Percentiles rank a stretch among this genome's conserved stretches.
phyloP scores from a whole-genome alignment of 2,113 vertebrate species.

The Strix aluco region DNA sequence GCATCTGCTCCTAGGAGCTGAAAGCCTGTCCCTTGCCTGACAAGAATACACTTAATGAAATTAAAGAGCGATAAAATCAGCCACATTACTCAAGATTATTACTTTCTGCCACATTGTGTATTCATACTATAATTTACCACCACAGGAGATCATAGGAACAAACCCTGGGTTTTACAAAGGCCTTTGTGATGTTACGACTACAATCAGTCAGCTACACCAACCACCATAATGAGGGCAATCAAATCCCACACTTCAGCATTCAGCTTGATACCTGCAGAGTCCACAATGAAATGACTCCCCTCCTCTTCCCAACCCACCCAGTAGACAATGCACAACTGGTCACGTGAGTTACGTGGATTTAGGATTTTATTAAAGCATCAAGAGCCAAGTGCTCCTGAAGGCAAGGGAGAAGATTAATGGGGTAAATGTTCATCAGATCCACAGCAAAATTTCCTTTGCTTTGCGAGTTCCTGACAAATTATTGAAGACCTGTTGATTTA shows the following conservation, averaged over 20 bases:
- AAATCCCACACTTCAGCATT: background rate
- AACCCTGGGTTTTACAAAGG: conserved; percentile 3
- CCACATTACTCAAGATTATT: conserved; percentile 57
- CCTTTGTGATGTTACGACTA: background rate
- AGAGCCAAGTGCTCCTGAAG: background rate
- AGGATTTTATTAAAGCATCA: background rate
- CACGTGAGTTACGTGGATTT: background rate
- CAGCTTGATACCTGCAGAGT: background rate
- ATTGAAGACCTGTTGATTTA: background rate
- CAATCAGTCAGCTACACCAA: background rate
- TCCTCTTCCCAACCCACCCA: background rate
- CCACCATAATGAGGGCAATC: background rate
- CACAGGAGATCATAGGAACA: background rate
- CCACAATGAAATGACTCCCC: background rate
- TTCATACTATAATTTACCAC: conserved; percentile 57
- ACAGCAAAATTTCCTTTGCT: background rate
- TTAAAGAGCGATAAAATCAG: conserved; percentile 43
- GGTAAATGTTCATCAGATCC: background rate
- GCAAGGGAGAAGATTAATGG: background rate
- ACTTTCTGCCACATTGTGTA: conserved; percentile 41
- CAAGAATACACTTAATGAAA: conserved; percentile 16
- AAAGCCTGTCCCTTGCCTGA: background rate
- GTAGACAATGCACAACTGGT: background rate
- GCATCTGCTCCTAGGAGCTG: conserved; percentile 25
- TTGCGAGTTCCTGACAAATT: background rate